phyloP scores from a whole-genome alignment of 23 tunicate species.

The Styela clava region DNA sequence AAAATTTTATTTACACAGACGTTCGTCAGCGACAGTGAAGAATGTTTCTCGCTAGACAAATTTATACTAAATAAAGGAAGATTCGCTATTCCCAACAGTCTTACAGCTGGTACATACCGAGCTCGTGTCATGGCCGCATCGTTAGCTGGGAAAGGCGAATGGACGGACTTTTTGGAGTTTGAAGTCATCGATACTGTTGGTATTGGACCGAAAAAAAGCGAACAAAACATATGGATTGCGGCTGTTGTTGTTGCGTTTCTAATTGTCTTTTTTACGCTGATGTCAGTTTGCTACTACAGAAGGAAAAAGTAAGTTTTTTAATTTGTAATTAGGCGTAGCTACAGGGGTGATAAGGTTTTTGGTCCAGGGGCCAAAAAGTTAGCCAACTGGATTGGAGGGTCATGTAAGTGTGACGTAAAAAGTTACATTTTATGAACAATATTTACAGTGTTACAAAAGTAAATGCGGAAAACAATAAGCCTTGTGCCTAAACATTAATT shows the following conservation, averaged over 20 bases:
- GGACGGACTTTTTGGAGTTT: slow-evolving; percentile 19
- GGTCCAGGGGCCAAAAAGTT: too few relatives aligned
- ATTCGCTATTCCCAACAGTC: not conserved
- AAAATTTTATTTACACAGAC: not conserved
- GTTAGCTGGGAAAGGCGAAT: slow-evolving; percentile 43
- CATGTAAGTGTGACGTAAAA: too few relatives aligned
- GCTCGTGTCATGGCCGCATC: slow-evolving; percentile 43
- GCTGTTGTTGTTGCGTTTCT: slow-evolving; percentile 1
- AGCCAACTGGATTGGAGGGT: too few relatives aligned
- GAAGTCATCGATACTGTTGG: slow-evolving; percentile 13
- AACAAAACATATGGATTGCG: slow-evolving; percentile 2
- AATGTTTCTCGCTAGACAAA: slow-evolving; percentile 14
- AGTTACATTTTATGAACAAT: too few relatives aligned
- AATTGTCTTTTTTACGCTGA: not conserved
- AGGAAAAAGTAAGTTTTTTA: slow-evolving; percentile 4
- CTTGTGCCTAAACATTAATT: too few relatives aligned
- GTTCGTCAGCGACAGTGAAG: not conserved
- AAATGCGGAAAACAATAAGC: too few relatives aligned
- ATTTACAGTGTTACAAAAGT: too few relatives aligned
- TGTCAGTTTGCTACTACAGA: slow-evolving; percentile 11
- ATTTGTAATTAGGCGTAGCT: not conserved
- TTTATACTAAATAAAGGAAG: not conserved
- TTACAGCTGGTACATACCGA: slow-evolving; percentile 35
- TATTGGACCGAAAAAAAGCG: not conserved
- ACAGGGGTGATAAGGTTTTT: too few relatives aligned